These are phyloP conservation scores for Steatornis caripensis DNA, from an alignment of 2,113 vertebrate genomes.

Conservation along the genomic window DNA sequence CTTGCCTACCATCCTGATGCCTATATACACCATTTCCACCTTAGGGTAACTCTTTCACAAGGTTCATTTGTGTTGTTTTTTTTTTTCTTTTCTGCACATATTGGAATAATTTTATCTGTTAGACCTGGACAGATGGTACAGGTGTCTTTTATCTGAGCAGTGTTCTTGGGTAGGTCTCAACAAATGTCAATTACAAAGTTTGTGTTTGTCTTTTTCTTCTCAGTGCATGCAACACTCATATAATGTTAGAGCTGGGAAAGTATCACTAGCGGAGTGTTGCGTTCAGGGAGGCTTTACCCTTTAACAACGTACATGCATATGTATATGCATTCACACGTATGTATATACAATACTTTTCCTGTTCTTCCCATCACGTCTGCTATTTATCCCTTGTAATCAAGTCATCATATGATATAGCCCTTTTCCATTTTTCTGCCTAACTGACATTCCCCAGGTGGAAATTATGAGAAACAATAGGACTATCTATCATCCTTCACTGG, in stretches of 20 bases:
- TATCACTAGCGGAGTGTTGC: neutral
- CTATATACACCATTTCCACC: neutral
- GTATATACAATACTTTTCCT: neutral
- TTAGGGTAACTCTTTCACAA: neutral
- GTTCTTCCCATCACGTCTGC: neutral
- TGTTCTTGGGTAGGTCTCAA: neutral
- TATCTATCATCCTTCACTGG: neutral
- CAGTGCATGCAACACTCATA: neutral
- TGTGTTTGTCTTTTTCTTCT: neutral
- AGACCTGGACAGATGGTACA: neutral
- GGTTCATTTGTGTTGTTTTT: neutral
- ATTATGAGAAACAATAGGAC: neutral
- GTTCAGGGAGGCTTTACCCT: neutral
- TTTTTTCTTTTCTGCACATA: neutral
- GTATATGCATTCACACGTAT: neutral
- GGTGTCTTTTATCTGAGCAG: neutral
- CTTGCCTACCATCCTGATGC: neutral
- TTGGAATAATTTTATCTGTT: neutral
- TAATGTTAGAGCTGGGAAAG: neutral
- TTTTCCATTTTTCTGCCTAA: neutral
- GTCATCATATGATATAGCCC: neutral
- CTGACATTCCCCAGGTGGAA: neutral
- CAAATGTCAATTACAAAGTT: neutral
- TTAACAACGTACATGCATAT: neutral
- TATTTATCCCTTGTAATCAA: neutral